Evolutionary conservation across 1,140 invertebrate genomes (phyloP), one percentile per base, ranked within the genome.

Genomic region (Chrysomallon squamiferum): DNA sequence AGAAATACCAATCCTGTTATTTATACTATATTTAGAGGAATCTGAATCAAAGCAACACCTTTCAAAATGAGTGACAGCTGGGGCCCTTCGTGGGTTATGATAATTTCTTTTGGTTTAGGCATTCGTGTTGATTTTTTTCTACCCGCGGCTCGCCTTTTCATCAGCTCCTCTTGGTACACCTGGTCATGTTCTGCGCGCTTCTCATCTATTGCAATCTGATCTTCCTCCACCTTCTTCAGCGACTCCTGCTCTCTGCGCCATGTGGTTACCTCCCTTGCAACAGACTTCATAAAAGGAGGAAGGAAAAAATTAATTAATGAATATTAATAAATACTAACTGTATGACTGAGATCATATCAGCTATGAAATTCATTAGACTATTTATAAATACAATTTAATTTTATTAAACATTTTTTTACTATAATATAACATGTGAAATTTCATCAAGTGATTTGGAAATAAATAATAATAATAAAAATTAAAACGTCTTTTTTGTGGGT

Each of bases 91-190:
- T 67, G 30, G 32, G 52, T 22, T 9, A 47, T 27, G 22, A 66
- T 30, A 15, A 56, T 54, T 27, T 73, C 72, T 61, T 73, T 72
- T 15, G 61, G 32, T 56, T 67, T 72, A 15, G 29, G 67, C 64
- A 32, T 57, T 58, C 32, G 50, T 63, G 49, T 59, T 67, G 49
- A 11, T 15, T 35, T 54, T 29, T 41, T 22, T 32, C 70, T 59
- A 49, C 91, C 90, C 5, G 87, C 66, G 66, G 89, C 85, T 4
- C 91, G 87, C 66, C 90, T 90, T 38, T 88, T 84, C 35, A 89
- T 84, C n/a, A 94, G 84, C 69, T 86, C 81, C 22, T 87, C 87
- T 66, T 89, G 87, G 81, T 97, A 96, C 61, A 87, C 87, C 72
- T 60, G 66, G 62, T 74, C 80, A 83, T 97, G 91, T 77, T 91